Percentiles rank a stretch among this genome's conserved stretches.
These are phyloP conservation scores for Neoascia interrupta DNA, from an alignment of 2,888 invertebrate species.

Conservation along the genomic window DNA sequence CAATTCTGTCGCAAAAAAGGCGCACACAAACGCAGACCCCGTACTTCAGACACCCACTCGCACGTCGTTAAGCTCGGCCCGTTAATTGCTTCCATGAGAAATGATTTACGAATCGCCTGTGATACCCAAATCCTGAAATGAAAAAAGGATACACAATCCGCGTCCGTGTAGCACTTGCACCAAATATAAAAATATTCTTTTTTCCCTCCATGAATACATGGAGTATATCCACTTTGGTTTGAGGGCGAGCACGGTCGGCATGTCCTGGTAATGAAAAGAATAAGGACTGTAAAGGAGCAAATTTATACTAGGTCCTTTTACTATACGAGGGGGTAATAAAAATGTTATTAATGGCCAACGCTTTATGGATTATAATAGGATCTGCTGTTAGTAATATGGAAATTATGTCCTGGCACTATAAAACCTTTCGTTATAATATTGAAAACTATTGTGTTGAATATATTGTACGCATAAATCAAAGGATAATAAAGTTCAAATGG, in stretches of 20 bases:
- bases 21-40: neutral
- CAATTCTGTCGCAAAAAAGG: constrained; percentile 1
- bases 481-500: too few species aligned
- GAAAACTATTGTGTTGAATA: too few species aligned
- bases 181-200: constrained; percentile 48
- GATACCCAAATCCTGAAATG: constrained; percentile 6
- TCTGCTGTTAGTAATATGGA: constrained; percentile 4
- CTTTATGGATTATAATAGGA: constrained; percentile 40
- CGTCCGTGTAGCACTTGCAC: constrained; percentile 24
- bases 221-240: neutral
- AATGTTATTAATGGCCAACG: constrained; percentile 50
- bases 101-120: constrained; percentile 46
- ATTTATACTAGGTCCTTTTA: constrained; percentile 41
- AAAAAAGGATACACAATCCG: constrained; percentile 34
- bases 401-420: too few species aligned
- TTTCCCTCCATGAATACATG: too few species aligned
- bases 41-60: constrained; percentile 12
- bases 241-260: too few species aligned
- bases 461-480: too few species aligned
- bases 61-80: constrained; percentile 57
- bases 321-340: constrained; percentile 47
- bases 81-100: constrained; percentile 66
- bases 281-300: constrained; percentile 29
- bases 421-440: too few species aligned
- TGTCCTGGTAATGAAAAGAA: constrained; percentile 29